These are phyloP conservation scores for Pectinophora gossypiella DNA, from an alignment of 1,140 invertebrate genomes.

Conservation along the genomic window DNA sequence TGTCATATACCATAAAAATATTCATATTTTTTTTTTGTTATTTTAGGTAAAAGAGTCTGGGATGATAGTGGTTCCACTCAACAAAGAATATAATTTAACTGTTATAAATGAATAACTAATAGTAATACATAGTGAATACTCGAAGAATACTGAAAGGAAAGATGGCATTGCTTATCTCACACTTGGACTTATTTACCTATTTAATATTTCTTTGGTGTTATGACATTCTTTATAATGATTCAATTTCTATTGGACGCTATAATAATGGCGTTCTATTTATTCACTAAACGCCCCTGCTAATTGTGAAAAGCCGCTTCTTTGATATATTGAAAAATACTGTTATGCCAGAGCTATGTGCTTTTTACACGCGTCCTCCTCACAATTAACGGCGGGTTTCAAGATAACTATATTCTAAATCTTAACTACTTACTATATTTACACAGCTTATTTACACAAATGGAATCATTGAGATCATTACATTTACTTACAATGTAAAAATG, in stretches of 20 bases:
- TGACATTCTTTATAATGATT: constrained; percentile 57
- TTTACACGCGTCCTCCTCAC: not conserved
- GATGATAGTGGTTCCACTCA: no score
- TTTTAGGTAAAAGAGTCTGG: no score
- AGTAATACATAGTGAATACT: constrained; percentile 54
- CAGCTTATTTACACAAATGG: constrained; percentile 68
- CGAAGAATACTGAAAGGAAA: constrained; percentile 63
- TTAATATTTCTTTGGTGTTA: constrained; percentile 68
- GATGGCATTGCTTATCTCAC: constrained; percentile 55
- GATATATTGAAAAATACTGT: no score
- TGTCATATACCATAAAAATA: no score
- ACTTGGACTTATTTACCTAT: constrained; percentile 50
- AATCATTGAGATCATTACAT: constrained; percentile 73
- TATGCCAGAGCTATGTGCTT: not conserved
- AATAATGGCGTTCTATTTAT: constrained; percentile 42
- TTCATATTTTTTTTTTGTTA: no score
- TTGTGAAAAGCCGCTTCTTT: constrained; percentile 11
- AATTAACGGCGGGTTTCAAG: not conserved
- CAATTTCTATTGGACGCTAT: constrained; percentile 67
- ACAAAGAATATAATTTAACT: no score
- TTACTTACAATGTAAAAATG: constrained; percentile 54
- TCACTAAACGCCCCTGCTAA: constrained; percentile 16
- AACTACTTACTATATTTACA: constrained; percentile 40
- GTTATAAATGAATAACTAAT: no score
- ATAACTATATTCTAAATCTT: not conserved